These are phyloP conservation scores for Coenonympha arcania DNA, from an alignment of 2,888 invertebrate species.

Conservation along the genomic window DNA sequence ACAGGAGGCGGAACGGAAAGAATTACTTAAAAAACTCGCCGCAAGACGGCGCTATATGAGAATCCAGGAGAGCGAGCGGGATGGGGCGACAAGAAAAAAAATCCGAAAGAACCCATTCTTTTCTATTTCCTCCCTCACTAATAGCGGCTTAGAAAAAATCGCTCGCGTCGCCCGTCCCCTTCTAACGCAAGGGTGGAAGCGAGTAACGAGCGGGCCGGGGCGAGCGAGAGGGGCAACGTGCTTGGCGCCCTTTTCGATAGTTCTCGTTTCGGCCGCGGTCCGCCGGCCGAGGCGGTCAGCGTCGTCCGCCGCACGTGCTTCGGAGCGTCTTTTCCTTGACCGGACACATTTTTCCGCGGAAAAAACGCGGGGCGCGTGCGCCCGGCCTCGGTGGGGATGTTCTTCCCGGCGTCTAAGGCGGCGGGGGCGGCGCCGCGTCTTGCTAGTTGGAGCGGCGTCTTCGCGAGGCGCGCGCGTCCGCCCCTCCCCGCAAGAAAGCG, in stretches of 20 bases:
- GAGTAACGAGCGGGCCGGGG: conserved; percentile 54
- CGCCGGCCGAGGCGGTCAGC: conserved; percentile 37
- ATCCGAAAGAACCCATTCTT: conserved; percentile 72
- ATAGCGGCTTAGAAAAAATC: conserved; percentile 71
- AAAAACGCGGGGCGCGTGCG: conserved; percentile 72
- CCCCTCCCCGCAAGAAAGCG: conserved; percentile 73
- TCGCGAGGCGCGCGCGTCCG: conserved; percentile 71
- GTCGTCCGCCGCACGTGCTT: conserved; percentile 38
- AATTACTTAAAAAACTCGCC: conserved; percentile 57
- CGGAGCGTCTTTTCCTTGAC: conserved; percentile 69
- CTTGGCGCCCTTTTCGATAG: conserved; percentile 66
- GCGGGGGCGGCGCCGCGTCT: conserved; percentile 73
- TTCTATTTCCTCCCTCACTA: conserved; percentile 72
- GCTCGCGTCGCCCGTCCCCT: conserved; percentile 59
- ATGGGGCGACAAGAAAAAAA: conserved; percentile 61
- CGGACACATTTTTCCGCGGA: conserved; percentile 74
- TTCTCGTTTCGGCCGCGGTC: conserved; percentile 65
- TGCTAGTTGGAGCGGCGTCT: conserved; percentile 74
- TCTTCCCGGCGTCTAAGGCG: conserved; percentile 71
- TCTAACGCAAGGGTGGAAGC: conserved; percentile 61
- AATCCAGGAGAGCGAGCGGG: conserved; percentile 52
- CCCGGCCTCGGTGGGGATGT: conserved; percentile 70
- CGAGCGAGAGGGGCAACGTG: conserved; percentile 63
- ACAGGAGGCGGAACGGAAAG: conserved; percentile 68
- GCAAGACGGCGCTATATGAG: conserved; percentile 43